Evolutionary conservation across 37 sponge, comb jelly and placozoan species (phyloP).

Genomic region (Agelas oroides): DNA sequence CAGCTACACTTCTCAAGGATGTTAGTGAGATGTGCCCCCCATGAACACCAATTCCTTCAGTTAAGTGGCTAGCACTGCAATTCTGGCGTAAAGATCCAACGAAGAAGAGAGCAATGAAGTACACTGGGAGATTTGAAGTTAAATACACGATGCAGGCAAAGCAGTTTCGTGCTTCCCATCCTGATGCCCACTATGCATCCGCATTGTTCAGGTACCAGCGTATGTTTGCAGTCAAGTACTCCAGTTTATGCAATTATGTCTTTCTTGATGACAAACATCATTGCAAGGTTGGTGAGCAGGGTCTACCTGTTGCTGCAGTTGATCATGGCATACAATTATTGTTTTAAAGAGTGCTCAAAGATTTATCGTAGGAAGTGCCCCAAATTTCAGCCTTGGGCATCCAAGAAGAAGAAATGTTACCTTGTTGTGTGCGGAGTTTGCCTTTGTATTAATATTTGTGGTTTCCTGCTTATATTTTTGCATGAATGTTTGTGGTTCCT

Average conservation of each 20-base stretch:
- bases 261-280: constrained; percentile 51
- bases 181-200: constrained; percentile 24
- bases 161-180: constrained; percentile 18
- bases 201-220: constrained; percentile 12
- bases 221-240: constrained; percentile 14
- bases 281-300: constrained; percentile 63
- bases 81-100: constrained; percentile 29
- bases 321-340: constrained; percentile 20
- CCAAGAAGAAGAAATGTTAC: no score
- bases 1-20: constrained; percentile 17
- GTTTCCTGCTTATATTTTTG: no score
- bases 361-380: no score
- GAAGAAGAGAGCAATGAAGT: background rate
- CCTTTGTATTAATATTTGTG: no score
- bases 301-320: constrained; percentile 26
- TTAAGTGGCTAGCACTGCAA: constrained; percentile 21
- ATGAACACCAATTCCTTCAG: constrained; percentile 31
- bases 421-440: no score
- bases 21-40: background rate
- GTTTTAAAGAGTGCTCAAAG: background rate
- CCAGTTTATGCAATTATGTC: background rate
- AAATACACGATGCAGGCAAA: constrained; percentile 16
- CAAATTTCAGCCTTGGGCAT: no score
- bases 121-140: constrained; percentile 20
- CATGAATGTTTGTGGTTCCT: no score